Percentiles rank a stretch among this genome's conserved stretches.
Evolutionary conservation across 2,888 invertebrate species (phyloP).

Genomic region (Ethmia dodecea): DNA sequence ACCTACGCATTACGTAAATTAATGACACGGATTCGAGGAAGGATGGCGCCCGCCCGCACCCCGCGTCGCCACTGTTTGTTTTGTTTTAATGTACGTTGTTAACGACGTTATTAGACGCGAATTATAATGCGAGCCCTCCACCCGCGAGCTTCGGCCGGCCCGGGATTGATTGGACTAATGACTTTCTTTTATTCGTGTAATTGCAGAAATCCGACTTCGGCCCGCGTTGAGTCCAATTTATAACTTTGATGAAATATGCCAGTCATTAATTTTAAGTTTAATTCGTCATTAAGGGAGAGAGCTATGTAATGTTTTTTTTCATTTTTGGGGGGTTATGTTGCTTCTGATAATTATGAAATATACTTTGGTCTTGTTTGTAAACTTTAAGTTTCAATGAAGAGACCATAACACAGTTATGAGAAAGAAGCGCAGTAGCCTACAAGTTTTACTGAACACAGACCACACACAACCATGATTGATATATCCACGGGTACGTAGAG

Average conservation of each 20-base stretch:
- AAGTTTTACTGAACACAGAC: background rate
- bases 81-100: conserved; percentile 76
- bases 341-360: conserved; percentile 4
- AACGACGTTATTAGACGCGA: conserved; percentile 74
- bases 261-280: conserved; percentile 42
- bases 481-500: background rate
- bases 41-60: conserved; percentile 69
- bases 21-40: conserved; percentile 79
- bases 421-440: too few relatives aligned
- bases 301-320: conserved; percentile 5
- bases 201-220: conserved; percentile 61
- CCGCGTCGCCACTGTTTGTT: conserved; percentile 63
- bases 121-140: conserved; percentile 53
- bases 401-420: background rate
- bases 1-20: conserved; percentile 79
- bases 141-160: conserved; percentile 22
- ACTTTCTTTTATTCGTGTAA: conserved; percentile 66
- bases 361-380: too few relatives aligned
- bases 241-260: conserved; percentile 51
- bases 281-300: conserved; percentile 31
- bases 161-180: conserved; percentile 67
- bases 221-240: conserved; percentile 42
- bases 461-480: background rate
- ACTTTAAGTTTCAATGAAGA: background rate
- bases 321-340: conserved; percentile 7